Percentiles rank a stretch among this genome's conserved stretches.
Conservation (phyloP, 2,888 invertebrate species). For the Rhagonycha lutea region DNA sequence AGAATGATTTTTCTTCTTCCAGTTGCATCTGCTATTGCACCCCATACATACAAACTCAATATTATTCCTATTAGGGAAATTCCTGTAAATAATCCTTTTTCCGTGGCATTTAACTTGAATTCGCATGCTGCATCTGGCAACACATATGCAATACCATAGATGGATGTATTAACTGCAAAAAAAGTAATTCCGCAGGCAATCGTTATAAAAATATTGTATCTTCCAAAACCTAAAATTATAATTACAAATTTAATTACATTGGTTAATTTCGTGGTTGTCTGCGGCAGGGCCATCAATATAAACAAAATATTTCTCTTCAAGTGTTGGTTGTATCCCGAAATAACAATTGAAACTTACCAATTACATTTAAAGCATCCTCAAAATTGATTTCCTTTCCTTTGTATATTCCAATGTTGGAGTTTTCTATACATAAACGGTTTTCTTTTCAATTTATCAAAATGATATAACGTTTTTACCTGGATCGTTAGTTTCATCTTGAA, state of each 20-base stretch:
- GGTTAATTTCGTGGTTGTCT: not conserved
- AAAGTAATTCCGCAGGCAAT: constrained; percentile 67
- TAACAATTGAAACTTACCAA: not conserved
- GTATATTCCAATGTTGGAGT: constrained; percentile 1
- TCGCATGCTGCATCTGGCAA: constrained; percentile 75
- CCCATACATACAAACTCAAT: constrained; percentile 78
- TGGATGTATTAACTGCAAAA: constrained; percentile 66
- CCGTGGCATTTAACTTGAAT: constrained; percentile 64
- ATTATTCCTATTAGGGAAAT: constrained; percentile 73
- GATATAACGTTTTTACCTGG: not conserved
- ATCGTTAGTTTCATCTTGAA: not conserved
- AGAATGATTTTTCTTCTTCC: constrained; percentile 65
- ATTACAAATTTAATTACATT: not conserved
- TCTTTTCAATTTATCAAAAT: not conserved
- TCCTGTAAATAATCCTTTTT: constrained; percentile 72
- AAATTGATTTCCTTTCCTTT: constrained; percentile 5
- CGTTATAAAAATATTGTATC: constrained; percentile 67
- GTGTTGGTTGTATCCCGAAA: not conserved
- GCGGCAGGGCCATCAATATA: not conserved
- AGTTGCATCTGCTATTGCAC: constrained; percentile 73
- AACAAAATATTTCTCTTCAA: not conserved
- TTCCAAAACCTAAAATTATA: constrained; percentile 64
- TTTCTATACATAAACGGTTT: not conserved
- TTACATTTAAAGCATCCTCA: not conserved
- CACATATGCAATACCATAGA: constrained; percentile 71